Conservation (phyloP, 2,113 vertebrate species). For the Chrysochloris asiatica region DNA sequence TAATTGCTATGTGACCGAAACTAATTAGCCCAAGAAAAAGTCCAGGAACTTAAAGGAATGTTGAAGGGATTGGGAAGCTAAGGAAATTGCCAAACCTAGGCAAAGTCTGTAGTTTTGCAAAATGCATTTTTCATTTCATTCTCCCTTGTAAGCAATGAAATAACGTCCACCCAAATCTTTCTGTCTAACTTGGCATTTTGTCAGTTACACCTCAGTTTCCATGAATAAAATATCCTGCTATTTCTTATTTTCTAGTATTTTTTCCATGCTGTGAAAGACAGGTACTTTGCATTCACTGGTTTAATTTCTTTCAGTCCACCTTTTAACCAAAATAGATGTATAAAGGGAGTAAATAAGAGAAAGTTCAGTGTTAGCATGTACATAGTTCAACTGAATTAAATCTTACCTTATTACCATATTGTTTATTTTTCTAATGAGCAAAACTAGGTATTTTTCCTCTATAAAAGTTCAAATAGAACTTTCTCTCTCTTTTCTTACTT, state of each 20-base stretch:
- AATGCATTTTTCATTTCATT: neutral
- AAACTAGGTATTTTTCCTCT: neutral
- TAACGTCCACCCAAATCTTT: neutral
- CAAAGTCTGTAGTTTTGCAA: neutral
- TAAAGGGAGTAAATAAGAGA: constrained; percentile 23
- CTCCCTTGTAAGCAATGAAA: neutral
- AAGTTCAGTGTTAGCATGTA: constrained; percentile 25
- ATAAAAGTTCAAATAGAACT: constrained; percentile 25
- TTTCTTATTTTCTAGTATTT: constrained; percentile 44
- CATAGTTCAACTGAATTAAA: constrained; percentile 33
- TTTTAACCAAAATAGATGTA: neutral
- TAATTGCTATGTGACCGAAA: neutral
- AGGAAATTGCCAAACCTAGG: neutral
- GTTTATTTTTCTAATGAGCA: constrained; percentile 37
- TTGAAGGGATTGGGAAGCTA: neutral
- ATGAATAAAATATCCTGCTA: neutral
- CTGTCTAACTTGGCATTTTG: neutral
- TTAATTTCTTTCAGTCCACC: neutral
- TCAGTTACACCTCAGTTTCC: neutral
- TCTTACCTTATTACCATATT: constrained; percentile 33
- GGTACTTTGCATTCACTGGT: neutral
- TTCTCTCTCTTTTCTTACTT: neutral
- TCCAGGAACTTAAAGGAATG: neutral
- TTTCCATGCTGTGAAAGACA: constrained; percentile 50
- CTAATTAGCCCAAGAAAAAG: neutral